Conservation (phyloP, 2,797 vertebrate genomes). For the Galagoides demidoff region DNA sequence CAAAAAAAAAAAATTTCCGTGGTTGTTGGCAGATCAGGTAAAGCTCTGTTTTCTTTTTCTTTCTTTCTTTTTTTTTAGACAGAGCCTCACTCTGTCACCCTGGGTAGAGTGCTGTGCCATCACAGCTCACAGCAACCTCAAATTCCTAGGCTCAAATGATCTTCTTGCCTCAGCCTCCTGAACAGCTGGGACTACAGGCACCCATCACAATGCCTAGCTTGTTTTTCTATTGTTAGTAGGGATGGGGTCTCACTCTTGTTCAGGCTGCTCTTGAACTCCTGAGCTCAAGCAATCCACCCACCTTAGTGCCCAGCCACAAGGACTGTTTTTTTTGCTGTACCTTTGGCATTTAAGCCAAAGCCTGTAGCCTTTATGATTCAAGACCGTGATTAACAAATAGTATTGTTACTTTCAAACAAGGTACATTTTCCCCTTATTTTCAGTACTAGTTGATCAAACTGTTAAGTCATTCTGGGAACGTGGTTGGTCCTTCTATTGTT, state of each 20-base stretch:
- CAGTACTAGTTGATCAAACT: slow-evolving; percentile 69
- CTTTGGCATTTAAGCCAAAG: slow-evolving; percentile 49
- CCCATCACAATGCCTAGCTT: too few species aligned
- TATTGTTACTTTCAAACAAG: slow-evolving; percentile 64
- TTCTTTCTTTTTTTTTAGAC: too few species aligned
- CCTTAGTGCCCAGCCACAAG: neutral
- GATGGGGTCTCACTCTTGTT: too few species aligned
- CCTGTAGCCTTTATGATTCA: slow-evolving; percentile 26
- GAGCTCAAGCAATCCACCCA: too few species aligned
- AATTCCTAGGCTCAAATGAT: too few species aligned
- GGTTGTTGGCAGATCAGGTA: slow-evolving; percentile 24
- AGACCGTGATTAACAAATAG: slow-evolving; percentile 45
- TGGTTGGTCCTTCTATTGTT: slow-evolving; percentile 53
- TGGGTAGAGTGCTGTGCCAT: too few species aligned
- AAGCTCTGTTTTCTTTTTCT: slow-evolving; percentile 32
- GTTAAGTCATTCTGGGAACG: slow-evolving; percentile 55
- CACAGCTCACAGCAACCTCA: too few species aligned
- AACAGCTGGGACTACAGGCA: too few species aligned
- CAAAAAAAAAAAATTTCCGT: slow-evolving; percentile 63
- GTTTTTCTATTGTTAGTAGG: too few species aligned
- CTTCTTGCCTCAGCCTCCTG: too few species aligned
- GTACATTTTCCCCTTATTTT: slow-evolving; percentile 56
- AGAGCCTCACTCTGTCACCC: too few species aligned
- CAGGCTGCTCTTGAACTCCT: too few species aligned
- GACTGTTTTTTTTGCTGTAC: slow-evolving; percentile 57